Percentiles rank a stretch among this genome's conserved stretches.
phyloP scores from a whole-genome alignment of 92 coral and sea anemone species.

The Umimayanthus kanabou region DNA sequence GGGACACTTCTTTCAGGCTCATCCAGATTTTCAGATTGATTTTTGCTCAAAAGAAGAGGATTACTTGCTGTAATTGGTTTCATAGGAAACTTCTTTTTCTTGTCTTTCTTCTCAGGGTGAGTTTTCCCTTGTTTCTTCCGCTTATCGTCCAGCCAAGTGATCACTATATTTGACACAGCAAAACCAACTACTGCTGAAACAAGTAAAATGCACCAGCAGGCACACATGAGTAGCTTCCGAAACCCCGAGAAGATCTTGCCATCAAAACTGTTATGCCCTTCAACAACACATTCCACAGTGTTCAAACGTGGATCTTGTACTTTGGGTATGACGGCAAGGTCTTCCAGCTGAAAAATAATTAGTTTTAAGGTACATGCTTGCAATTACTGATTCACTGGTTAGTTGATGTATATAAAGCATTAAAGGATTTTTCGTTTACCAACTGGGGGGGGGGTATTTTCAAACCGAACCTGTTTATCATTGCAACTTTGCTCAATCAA shows the following conservation, averaged over 20 bases:
- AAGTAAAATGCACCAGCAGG: background rate
- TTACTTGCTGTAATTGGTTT: no score
- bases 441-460: no score
- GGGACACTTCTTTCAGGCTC: background rate
- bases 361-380: background rate
- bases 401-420: background rate
- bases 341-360: background rate
- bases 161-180: background rate
- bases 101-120: no score
- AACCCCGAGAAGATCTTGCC: background rate
- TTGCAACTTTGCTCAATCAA: no score
- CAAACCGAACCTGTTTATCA: no score
- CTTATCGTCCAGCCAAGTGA: background rate
- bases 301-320: background rate
- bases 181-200: background rate
- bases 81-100: no score
- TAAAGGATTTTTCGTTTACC: no score
- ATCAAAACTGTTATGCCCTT: background rate
- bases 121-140: background rate
- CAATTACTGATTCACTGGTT: background rate
- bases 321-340: background rate
- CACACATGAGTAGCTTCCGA: background rate
- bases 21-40: no score
- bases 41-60: no score
- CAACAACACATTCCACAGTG: background rate